Percentiles rank a stretch among this genome's conserved stretches.
Evolutionary conservation across 1,140 invertebrate species (phyloP).

Genomic region (Centruroides sculpturatus): DNA sequence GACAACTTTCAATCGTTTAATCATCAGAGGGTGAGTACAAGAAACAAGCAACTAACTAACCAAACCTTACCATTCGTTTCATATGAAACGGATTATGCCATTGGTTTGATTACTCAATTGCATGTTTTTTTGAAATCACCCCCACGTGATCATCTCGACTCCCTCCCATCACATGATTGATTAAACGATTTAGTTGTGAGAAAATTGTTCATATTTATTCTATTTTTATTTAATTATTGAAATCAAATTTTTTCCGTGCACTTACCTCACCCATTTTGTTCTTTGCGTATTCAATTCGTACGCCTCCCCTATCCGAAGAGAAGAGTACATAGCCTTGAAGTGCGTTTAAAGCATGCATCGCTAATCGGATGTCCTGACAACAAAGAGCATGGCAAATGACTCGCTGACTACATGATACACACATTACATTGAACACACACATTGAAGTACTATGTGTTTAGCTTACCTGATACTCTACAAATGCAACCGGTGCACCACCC

Average conservation of each 20-base stretch:
- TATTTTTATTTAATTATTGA: too few relatives aligned
- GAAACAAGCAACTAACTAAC: too few relatives aligned
- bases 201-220: too few relatives aligned
- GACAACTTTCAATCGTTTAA: too few relatives aligned
- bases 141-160: too few relatives aligned
- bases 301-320: slow-evolving; percentile 84
- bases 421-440: slow-evolving; percentile 1
- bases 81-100: too few relatives aligned
- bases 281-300: slow-evolving; percentile 95
- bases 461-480: slow-evolving; percentile 75
- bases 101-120: too few relatives aligned
- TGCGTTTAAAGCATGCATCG: slow-evolving; percentile 71
- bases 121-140: too few relatives aligned
- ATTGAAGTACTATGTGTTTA: neutral
- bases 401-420: neutral
- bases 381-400: neutral
- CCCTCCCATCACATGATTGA: too few relatives aligned
- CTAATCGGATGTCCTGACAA: slow-evolving; percentile 51
- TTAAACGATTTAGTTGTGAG: too few relatives aligned
- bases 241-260: neutral
- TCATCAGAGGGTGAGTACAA: too few relatives aligned
- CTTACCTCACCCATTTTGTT: slow-evolving; percentile 83
- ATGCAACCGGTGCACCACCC: slow-evolving; percentile 79
- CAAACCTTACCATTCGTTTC: too few relatives aligned
- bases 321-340: slow-evolving; percentile 86